Percentiles rank a stretch among this genome's conserved stretches.
These are phyloP conservation scores for Archivesica marissinica DNA, from an alignment of 1,140 invertebrate species.

Conservation along the genomic window DNA sequence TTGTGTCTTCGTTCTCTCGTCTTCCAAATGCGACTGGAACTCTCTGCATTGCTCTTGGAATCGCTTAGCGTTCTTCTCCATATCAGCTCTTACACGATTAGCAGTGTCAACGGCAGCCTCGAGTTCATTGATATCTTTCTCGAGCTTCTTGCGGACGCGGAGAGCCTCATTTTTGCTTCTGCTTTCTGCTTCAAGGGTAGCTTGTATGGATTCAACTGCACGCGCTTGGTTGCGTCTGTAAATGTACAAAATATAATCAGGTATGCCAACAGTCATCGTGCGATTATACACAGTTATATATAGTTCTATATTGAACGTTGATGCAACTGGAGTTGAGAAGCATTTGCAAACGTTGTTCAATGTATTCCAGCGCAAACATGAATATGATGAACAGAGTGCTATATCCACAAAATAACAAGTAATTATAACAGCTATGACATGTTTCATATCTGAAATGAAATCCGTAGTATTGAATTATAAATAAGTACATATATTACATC, in stretches of 20 bases:
- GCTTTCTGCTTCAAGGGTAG: conserved; percentile 98
- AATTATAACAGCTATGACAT: no score
- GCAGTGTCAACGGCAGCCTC: conserved; percentile 96
- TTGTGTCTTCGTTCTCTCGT: conserved; percentile 98
- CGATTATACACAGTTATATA: not conserved
- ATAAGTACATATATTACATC: not conserved
- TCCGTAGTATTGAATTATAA: not conserved
- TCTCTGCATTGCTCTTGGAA: conserved; percentile 98
- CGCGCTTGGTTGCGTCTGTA: conserved; percentile 99
- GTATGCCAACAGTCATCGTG: not conserved
- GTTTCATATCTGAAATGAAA: not conserved
- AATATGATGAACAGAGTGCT: no score
- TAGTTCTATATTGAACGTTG: not conserved
- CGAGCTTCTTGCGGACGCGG: conserved; percentile 99
- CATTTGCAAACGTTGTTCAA: not conserved
- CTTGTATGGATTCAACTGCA: conserved; percentile 99
- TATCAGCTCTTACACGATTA: conserved; percentile 94
- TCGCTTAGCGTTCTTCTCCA: conserved; percentile 99
- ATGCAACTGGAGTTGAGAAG: not conserved
- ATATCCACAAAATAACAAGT: no score
- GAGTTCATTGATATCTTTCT: conserved; percentile 99
- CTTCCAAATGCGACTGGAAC: conserved; percentile 92
- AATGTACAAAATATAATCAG: conserved; percentile 7
- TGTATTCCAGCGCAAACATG: no score
- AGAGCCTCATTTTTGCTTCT: conserved; percentile 99